Conservation (phyloP, 1,140 invertebrate genomes). For the Ips typographus region DNA sequence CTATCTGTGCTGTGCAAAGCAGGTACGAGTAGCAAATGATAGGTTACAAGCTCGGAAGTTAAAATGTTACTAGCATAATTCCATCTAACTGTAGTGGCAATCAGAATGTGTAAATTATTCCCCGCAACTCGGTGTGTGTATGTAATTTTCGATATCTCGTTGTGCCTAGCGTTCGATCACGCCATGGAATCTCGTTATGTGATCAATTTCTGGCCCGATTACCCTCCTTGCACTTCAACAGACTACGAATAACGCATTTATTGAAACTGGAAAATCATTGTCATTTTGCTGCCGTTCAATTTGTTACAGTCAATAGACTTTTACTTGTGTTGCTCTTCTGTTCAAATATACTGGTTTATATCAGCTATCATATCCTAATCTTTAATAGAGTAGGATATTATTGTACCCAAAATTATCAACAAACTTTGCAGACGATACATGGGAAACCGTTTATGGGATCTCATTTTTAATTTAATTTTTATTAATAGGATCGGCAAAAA, state of each 20-base stretch:
- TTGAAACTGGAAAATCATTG: not conserved
- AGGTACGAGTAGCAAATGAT: conserved; percentile 46
- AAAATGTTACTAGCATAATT: conserved; percentile 49
- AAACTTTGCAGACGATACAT: too few species aligned
- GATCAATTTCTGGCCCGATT: conserved; percentile 40
- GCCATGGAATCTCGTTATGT: conserved; percentile 46
- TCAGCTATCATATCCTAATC: too few species aligned
- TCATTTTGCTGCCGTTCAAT: too few species aligned
- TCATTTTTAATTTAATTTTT: conserved; percentile 24
- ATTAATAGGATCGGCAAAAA: conserved; percentile 26
- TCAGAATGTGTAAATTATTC: conserved; percentile 49
- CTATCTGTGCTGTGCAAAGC: conserved; percentile 43
- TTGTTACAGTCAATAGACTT: too few species aligned
- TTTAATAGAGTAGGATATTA: too few species aligned
- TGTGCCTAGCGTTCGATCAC: conserved; percentile 43
- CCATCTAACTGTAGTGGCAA: conserved; percentile 48
- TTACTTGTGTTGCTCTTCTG: too few species aligned
- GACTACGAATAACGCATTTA: not conserved
- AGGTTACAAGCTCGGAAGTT: conserved; percentile 47
- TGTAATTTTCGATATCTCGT: conserved; percentile 48
- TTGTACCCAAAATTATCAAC: too few species aligned
- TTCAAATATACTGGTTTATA: too few species aligned
- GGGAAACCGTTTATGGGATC: not conserved
- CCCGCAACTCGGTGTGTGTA: conserved; percentile 33
- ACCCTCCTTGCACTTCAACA: not conserved